Conservation (phyloP, 2,797 vertebrate genomes). For the Tauraco hartlaubi region DNA sequence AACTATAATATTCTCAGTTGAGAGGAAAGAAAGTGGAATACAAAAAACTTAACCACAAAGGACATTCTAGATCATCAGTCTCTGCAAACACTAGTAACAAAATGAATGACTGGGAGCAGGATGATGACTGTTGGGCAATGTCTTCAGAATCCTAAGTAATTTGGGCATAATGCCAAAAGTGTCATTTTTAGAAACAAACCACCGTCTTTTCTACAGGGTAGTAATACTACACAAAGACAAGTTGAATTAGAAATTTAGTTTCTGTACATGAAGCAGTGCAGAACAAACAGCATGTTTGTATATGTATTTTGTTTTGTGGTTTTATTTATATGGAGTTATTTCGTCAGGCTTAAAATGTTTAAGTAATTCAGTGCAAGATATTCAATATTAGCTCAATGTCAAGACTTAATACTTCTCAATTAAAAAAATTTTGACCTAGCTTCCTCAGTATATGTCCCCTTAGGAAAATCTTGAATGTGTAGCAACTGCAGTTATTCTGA, state of each 20-base stretch:
- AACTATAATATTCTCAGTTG: not conserved
- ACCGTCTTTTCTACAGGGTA: not conserved
- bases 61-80: not conserved
- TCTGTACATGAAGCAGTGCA: not conserved
- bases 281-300: not conserved
- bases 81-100: not conserved
- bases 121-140: not conserved
- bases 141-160: conserved; percentile 8
- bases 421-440: not conserved
- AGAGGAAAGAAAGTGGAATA: not conserved
- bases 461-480: not conserved
- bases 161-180: not conserved
- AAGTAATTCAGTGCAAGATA: not conserved
- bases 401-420: not conserved
- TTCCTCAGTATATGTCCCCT: not conserved
- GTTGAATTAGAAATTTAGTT: not conserved
- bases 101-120: not conserved
- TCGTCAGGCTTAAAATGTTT: not conserved
- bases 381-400: not conserved
- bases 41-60: not conserved
- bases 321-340: not conserved
- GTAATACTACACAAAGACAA: not conserved
- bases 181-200: not conserved
- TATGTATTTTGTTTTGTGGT: not conserved
- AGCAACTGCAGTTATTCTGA: not conserved